Evolutionary conservation across 2,888 invertebrate species (phyloP).

Genomic region (Campoletis raptor): DNA sequence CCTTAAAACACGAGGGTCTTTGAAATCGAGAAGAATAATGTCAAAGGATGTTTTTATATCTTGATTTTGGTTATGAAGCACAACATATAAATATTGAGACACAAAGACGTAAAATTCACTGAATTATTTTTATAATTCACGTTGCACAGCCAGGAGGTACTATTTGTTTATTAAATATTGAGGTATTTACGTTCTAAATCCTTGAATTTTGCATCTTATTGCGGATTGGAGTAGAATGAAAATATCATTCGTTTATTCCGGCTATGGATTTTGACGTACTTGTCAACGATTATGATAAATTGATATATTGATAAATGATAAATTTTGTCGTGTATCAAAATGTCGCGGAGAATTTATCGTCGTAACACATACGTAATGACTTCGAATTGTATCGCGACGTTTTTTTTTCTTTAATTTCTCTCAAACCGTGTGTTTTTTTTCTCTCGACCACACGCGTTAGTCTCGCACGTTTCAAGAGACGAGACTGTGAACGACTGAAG

Average conservation of each 20-base stretch:
- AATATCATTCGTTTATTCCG: background rate
- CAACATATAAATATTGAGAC: background rate
- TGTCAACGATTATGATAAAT: background rate
- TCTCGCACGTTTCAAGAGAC: conserved; percentile 44
- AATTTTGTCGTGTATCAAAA: background rate
- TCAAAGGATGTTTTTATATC: background rate
- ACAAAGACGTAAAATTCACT: background rate
- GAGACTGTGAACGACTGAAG: conserved; percentile 76
- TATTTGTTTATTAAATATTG: background rate
- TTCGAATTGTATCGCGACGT: background rate
- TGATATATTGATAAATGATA: background rate
- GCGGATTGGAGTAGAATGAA: background rate
- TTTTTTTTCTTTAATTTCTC: background rate
- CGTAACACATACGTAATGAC: background rate
- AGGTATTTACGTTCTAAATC: background rate
- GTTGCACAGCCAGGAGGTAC: background rate
- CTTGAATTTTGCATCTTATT: background rate
- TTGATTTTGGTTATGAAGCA: background rate
- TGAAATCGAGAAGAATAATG: background rate
- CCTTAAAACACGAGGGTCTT: background rate
- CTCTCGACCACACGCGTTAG: conserved; percentile 31
- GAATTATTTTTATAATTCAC: background rate
- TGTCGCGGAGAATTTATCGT: background rate
- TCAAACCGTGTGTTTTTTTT: conserved; percentile 16
- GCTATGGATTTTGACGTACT: background rate